These are phyloP conservation scores for Scaptomyza parva DNA, from an alignment of 2,888 invertebrate species.

Conservation along the genomic window DNA sequence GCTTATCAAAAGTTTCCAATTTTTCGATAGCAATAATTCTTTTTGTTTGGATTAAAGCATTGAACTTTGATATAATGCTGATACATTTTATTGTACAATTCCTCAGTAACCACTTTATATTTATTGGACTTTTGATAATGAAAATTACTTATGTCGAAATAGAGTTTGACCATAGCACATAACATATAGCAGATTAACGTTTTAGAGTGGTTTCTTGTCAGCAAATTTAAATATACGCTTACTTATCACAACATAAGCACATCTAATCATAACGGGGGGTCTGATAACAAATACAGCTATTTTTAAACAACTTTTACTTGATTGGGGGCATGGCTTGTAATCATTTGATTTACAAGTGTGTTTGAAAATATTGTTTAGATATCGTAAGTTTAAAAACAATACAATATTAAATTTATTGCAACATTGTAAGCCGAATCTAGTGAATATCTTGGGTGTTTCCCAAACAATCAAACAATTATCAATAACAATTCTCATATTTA, in stretches of 20 bases:
- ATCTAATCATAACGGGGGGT: conserved; percentile 10
- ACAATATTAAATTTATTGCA: background rate
- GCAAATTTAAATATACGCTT: background rate
- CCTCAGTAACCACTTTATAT: conserved; percentile 3
- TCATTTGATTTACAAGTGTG: background rate
- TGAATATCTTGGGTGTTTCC: no score
- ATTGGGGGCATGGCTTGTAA: background rate
- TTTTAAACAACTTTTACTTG: background rate
- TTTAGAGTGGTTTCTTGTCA: background rate
- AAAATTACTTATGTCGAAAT: background rate
- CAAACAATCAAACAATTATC: background rate
- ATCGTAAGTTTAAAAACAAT: background rate
- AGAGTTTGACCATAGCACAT: conserved; percentile 3
- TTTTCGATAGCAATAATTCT: conserved; percentile 6
- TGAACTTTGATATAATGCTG: conserved; percentile 56
- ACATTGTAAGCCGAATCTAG: background rate
- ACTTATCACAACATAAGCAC: conserved; percentile 13
- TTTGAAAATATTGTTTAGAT: background rate
- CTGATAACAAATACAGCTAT: conserved; percentile 7
- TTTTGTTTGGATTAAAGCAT: conserved; percentile 39
- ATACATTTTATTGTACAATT: conserved; percentile 30
- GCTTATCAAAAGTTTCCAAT: conserved; percentile 37
- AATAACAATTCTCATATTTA: background rate
- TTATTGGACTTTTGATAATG: background rate
- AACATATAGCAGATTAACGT: conserved; percentile 12